phyloP scores from a whole-genome alignment of 2,113 vertebrate genomes.

The western clawed frog (Xenopus tropicalis) region UCB_Xtro_10.0 CM004448.2:60663001-60663500 shows the following conservation, averaged over 20 bases:
- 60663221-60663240: neutral
- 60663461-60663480: no score
- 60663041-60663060: no score
- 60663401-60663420: slow-evolving; percentile 51
- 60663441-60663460: neutral
- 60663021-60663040: no score
- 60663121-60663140: no score
- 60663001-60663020: no score
- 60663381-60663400: slow-evolving; percentile 54
- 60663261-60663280: slow-evolving; percentile 52
- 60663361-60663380: slow-evolving; percentile 49
- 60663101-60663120: no score
- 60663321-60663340: slow-evolving; percentile 31
- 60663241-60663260: slow-evolving; percentile 5
- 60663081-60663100: no score
- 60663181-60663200: slow-evolving; percentile 35
- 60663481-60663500: no score
- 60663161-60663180: slow-evolving; percentile 46
- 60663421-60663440: slow-evolving; percentile 43
- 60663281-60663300: slow-evolving; percentile 42
- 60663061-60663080: no score
- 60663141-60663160: slow-evolving; percentile 1
- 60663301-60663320: slow-evolving; percentile 26
- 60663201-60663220: slow-evolving; percentile 21
- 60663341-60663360: slow-evolving; percentile 27